Evolutionary conservation across 2,888 invertebrate genomes (phyloP).

Genomic region (Prosapia bicincta): DNA sequence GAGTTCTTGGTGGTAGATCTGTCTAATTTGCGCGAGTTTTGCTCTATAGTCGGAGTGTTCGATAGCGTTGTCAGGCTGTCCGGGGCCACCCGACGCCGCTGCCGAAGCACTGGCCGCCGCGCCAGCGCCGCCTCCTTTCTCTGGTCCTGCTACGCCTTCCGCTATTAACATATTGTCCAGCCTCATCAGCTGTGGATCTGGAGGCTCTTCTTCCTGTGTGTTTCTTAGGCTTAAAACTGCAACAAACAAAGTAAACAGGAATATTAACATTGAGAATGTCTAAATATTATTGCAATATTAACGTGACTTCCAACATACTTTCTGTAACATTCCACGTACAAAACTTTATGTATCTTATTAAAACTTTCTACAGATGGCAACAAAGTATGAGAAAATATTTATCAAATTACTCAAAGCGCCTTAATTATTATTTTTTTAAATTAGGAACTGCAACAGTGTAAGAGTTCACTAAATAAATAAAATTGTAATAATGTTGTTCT

Average conservation of each 20-base stretch:
- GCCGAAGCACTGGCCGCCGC: slow-evolving; percentile 88
- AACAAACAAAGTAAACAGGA: slow-evolving; percentile 39
- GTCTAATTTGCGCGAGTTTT: slow-evolving; percentile 96
- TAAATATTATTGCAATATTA: too few relatives aligned
- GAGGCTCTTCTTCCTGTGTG: slow-evolving; percentile 97
- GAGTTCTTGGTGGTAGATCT: slow-evolving; percentile 98
- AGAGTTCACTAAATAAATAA: too few relatives aligned
- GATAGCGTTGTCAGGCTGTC: slow-evolving; percentile 89
- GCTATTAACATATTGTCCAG: slow-evolving; percentile 99
- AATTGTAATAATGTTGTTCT: too few relatives aligned
- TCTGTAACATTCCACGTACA: too few relatives aligned
- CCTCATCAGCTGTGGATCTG: slow-evolving; percentile 97
- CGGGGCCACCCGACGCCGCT: slow-evolving; percentile 69
- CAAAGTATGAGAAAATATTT: too few relatives aligned
- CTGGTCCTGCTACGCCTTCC: slow-evolving; percentile 96
- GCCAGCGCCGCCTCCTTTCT: slow-evolving; percentile 85
- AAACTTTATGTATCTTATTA: too few relatives aligned
- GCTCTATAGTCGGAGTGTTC: slow-evolving; percentile 99
- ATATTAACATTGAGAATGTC: too few relatives aligned
- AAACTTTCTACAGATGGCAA: too few relatives aligned
- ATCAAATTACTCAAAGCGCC: too few relatives aligned
- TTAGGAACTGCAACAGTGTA: too few relatives aligned
- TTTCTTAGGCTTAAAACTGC: slow-evolving; percentile 89
- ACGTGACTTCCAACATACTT: too few relatives aligned
- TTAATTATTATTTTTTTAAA: too few relatives aligned